phyloP scores from a whole-genome alignment of 2,113 vertebrate species.

The Hyaena hyaena region DNA sequence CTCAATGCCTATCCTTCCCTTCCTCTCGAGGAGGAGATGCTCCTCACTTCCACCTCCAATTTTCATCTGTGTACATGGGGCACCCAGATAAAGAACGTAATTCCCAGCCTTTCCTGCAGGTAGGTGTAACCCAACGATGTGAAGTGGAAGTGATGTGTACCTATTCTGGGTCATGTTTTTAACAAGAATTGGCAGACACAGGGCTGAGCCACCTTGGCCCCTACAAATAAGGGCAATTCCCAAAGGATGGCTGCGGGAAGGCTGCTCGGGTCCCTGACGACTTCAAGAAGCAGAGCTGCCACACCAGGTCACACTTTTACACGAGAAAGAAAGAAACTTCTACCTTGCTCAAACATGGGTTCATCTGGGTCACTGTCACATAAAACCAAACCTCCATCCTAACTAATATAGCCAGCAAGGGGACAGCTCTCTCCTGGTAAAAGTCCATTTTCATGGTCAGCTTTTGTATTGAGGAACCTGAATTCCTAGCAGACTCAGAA shows the following conservation, averaged over 20 bases:
- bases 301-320: not conserved
- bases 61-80: not conserved
- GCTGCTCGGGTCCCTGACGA: not conserved
- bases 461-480: constrained; percentile 18
- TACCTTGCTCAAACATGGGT: not conserved
- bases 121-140: not conserved
- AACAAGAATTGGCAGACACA: not conserved
- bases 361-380: constrained; percentile 8
- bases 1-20: not conserved
- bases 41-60: not conserved
- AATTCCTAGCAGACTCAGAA: constrained; percentile 36
- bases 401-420: constrained; percentile 19
- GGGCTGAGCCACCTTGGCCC: not conserved
- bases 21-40: not conserved
- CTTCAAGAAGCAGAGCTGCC: not conserved
- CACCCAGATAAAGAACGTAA: not conserved
- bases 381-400: not conserved
- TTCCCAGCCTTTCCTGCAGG: not conserved
- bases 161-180: not conserved
- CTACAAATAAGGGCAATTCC: not conserved
- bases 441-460: not conserved
- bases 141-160: not conserved
- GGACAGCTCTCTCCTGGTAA: not conserved
- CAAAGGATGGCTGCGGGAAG: not conserved
- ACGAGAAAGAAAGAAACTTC: constrained; percentile 7